These are phyloP conservation scores for Macaca fascicularis DNA, from an alignment of 2,113 vertebrate genomes.

Conservation along the genomic window DNA sequence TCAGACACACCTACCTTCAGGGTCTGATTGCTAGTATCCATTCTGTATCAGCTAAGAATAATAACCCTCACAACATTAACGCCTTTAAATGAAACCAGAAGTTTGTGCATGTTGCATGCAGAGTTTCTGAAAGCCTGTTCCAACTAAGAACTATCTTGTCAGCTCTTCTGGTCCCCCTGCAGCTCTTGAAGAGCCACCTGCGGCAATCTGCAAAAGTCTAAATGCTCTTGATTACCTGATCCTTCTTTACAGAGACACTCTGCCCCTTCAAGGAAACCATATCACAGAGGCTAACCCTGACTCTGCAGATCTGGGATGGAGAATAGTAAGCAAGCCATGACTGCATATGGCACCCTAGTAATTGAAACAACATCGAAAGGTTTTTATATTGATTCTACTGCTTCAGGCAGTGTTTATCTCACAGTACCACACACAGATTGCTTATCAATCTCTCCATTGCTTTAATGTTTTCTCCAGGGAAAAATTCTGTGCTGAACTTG, in stretches of 20 bases:
- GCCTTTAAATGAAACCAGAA: conserved; percentile 34
- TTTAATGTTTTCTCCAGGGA: conserved; percentile 13
- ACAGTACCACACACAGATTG: background rate
- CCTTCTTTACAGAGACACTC: background rate
- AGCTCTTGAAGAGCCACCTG: background rate
- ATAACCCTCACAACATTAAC: background rate
- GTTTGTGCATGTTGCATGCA: background rate
- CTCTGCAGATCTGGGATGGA: background rate
- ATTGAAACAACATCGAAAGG: background rate
- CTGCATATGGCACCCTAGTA: background rate
- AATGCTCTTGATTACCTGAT: background rate
- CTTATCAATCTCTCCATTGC: background rate
- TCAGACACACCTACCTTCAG: background rate
- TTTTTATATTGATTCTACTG: background rate
- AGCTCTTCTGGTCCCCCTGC: background rate
- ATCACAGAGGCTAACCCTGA: background rate
- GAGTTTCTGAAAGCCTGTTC: conserved; percentile 27
- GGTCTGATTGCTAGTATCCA: background rate
- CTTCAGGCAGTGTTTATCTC: background rate
- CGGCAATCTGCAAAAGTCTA: background rate
- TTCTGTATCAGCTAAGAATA: background rate
- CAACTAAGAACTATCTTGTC: background rate
- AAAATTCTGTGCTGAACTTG: conserved; percentile 18
- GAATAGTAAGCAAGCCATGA: background rate
- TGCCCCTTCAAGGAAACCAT: background rate